Evolutionary conservation across 1,140 invertebrate species (phyloP).

Genomic region (Sitobion miscanthi): DNA sequence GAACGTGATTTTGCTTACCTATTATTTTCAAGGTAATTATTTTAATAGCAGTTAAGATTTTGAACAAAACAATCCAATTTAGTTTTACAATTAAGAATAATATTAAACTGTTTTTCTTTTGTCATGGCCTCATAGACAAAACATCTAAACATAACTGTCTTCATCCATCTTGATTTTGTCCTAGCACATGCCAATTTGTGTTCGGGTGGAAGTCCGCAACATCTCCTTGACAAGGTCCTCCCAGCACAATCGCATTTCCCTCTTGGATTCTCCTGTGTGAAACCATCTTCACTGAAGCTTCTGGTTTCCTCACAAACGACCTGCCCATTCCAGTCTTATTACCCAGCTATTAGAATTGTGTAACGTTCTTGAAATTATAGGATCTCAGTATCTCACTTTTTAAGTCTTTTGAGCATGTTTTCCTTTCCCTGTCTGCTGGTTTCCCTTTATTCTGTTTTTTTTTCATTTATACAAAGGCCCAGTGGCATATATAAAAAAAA

Average conservation of each 20-base stretch:
- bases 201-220: background rate
- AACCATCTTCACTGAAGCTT: background rate
- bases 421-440: too few relatives aligned
- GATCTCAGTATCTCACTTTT: background rate
- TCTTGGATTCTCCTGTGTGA: background rate
- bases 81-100: background rate
- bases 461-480: background rate
- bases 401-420: too few relatives aligned
- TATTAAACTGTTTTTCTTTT: background rate
- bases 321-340: background rate
- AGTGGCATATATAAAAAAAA: too few relatives aligned
- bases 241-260: background rate
- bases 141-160: background rate
- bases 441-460: background rate
- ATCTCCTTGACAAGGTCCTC: background rate
- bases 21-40: slow-evolving; percentile 40
- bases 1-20: slow-evolving; percentile 26
- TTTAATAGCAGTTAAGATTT: background rate
- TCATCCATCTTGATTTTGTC: background rate
- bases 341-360: background rate
- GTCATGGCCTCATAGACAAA: background rate
- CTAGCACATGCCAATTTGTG: background rate
- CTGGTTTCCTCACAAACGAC: background rate
- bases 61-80: background rate
- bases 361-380: background rate